Evolutionary conservation across 2,797 vertebrate species (phyloP).

Genomic region (Microchirus variegatus): DNA sequence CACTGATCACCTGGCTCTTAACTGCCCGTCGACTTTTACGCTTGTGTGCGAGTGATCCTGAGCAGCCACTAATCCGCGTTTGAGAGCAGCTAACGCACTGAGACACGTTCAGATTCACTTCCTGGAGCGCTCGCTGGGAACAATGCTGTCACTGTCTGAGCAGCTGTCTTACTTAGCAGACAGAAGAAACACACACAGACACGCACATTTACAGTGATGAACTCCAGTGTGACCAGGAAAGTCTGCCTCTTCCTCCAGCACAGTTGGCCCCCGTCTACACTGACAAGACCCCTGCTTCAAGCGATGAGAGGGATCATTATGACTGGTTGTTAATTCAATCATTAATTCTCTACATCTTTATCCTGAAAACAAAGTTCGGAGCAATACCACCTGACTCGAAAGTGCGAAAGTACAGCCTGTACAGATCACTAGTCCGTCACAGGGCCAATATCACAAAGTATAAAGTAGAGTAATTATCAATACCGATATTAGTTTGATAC

Average conservation of each 20-base stretch:
- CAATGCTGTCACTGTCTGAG: constrained; percentile 59
- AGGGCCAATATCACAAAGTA: too few species aligned
- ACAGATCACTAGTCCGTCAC: too few species aligned
- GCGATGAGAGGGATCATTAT: too few species aligned
- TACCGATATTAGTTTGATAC: too few species aligned
- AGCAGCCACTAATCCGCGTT: constrained; percentile 62
- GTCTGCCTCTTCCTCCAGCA: constrained; percentile 9
- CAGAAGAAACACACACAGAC: constrained; percentile 13
- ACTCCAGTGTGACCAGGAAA: constrained; percentile 12
- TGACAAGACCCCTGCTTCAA: too few species aligned
- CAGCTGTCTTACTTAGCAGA: constrained; percentile 40
- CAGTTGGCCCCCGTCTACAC: too few species aligned
- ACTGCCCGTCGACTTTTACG: constrained; percentile 46
- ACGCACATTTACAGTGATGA: constrained; percentile 6
- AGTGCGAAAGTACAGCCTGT: too few species aligned
- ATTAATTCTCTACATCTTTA: too few species aligned
- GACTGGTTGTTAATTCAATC: too few species aligned
- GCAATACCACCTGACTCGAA: too few species aligned
- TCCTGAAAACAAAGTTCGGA: too few species aligned
- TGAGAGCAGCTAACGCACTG: constrained; percentile 52
- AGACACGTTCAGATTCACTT: constrained; percentile 48
- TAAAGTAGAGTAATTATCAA: too few species aligned
- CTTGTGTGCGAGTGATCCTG: constrained; percentile 45
- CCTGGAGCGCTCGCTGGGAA: constrained; percentile 45
- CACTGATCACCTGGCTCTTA: constrained; percentile 26